Evolutionary conservation across 2,113 vertebrate genomes (phyloP).

Genomic region (Psilopsiagon aymara): DNA sequence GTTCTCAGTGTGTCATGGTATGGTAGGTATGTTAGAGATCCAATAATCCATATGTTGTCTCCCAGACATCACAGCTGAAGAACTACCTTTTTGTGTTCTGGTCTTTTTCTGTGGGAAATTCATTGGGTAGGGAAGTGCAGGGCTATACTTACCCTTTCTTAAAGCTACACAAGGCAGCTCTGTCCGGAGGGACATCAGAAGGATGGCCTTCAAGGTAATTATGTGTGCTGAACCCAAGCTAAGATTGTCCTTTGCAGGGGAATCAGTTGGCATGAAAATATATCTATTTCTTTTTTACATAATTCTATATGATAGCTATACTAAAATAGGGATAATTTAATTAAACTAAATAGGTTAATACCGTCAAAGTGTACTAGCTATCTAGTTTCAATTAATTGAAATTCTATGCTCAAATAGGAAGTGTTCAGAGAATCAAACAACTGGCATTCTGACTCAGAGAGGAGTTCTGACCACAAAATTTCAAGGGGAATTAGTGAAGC

Average conservation of each 20-base stretch:
- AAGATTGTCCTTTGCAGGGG: neutral
- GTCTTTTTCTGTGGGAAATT: neutral
- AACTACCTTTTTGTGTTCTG: neutral
- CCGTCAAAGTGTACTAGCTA: neutral
- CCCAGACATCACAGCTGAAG: neutral
- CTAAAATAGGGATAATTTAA: neutral
- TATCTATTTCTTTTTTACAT: neutral
- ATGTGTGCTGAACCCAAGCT: fast-evolving
- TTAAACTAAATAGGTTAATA: neutral
- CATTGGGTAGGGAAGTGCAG: neutral
- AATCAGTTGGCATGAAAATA: neutral
- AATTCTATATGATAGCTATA: neutral
- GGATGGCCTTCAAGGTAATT: neutral
- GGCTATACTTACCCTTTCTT: neutral
- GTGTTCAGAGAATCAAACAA: neutral
- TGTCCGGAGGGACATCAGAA: neutral
- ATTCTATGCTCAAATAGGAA: neutral
- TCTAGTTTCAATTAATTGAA: neutral
- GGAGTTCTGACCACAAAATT: neutral
- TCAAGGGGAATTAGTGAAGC: neutral
- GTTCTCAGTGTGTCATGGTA: neutral
- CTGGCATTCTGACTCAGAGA: neutral
- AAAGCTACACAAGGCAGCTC: neutral
- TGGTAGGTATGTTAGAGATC: neutral
- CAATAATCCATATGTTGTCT: neutral